These are phyloP conservation scores for Dendrolimus pini DNA, from an alignment of 2,888 invertebrate genomes.

Conservation along the genomic window DNA sequence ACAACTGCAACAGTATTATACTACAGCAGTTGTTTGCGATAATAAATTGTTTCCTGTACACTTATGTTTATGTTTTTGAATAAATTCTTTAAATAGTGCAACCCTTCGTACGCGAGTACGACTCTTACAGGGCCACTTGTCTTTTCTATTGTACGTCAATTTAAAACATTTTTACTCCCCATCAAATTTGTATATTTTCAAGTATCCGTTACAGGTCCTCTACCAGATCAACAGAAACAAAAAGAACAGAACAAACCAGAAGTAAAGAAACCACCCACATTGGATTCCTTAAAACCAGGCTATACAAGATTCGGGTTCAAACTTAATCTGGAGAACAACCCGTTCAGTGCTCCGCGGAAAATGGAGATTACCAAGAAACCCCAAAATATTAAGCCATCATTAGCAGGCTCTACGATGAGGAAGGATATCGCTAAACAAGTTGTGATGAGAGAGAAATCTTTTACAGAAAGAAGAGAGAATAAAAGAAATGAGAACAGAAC, in stretches of 20 bases:
- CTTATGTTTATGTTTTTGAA: too few relatives aligned
- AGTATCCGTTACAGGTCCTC: too few relatives aligned
- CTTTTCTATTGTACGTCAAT: too few relatives aligned
- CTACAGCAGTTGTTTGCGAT: too few relatives aligned
- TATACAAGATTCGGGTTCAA: slow-evolving; percentile 72
- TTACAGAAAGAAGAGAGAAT: slow-evolving; percentile 38
- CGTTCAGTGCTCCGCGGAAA: slow-evolving; percentile 46
- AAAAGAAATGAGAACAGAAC: slow-evolving; percentile 59
- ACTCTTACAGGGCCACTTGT: too few relatives aligned
- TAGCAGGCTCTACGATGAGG: slow-evolving; percentile 30
- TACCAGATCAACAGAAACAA: slow-evolving; percentile 5
- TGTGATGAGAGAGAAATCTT: slow-evolving; percentile 54
- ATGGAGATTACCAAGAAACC: neutral
- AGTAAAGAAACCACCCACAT: slow-evolving; percentile 15
- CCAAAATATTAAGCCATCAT: slow-evolving; percentile 27
- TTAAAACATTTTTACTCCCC: too few relatives aligned
- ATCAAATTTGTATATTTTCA: too few relatives aligned
- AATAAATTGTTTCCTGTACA: too few relatives aligned
- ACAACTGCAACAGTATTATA: too few relatives aligned
- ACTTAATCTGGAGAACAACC: slow-evolving; percentile 53
- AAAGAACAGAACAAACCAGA: slow-evolving; percentile 20
- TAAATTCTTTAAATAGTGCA: too few relatives aligned
- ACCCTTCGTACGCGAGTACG: too few relatives aligned
- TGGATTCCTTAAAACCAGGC: slow-evolving; percentile 36
- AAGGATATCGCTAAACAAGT: slow-evolving; percentile 43